These are phyloP conservation scores for Drosophila niveifrons DNA, from an alignment of 2,888 invertebrate genomes.

Conservation along the genomic window DNA sequence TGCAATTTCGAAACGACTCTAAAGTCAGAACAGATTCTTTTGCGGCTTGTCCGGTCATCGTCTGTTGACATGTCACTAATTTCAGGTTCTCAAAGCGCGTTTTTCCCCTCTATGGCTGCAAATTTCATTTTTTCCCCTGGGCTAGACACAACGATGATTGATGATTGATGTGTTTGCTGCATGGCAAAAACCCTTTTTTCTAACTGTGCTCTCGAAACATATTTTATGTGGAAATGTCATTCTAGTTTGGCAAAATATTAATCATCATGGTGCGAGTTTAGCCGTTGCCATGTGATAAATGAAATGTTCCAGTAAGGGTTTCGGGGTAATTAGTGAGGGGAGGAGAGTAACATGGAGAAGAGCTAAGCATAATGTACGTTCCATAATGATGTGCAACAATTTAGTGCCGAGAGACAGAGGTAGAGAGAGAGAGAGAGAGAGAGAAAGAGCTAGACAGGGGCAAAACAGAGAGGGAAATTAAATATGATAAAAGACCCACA, in stretches of 20 bases:
- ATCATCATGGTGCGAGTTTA: conserved; percentile 58
- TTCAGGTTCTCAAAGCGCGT: conserved; percentile 63
- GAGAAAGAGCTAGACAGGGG: not conserved
- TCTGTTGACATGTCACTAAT: conserved; percentile 79
- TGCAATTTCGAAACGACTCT: not conserved
- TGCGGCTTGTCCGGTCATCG: conserved; percentile 41
- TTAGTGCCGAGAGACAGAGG: conserved; percentile 12
- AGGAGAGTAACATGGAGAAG: conserved; percentile 1
- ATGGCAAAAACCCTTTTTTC: conserved; percentile 62
- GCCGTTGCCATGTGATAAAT: conserved; percentile 64
- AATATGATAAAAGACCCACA: conserved; percentile 79
- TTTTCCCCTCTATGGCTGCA: conserved; percentile 50
- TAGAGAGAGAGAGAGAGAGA: not conserved
- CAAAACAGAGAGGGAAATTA: conserved; percentile 58
- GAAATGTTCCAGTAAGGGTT: conserved; percentile 54
- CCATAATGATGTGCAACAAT: conserved; percentile 69
- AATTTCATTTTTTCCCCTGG: conserved; percentile 38
- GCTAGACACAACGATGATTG: conserved; percentile 62
- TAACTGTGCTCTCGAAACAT: conserved; percentile 60
- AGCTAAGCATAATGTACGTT: conserved; percentile 31
- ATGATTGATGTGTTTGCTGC: conserved; percentile 72
- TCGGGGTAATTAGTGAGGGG: conserved; percentile 68
- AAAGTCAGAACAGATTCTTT: conserved; percentile 19
- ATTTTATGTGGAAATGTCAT: conserved; percentile 72
- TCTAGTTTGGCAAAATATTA: conserved; percentile 73